Percentiles rank a stretch among this genome's conserved stretches.
These are phyloP conservation scores for Aphis gossypii DNA, from an alignment of 1,140 invertebrate species.

Conservation along the genomic window DNA sequence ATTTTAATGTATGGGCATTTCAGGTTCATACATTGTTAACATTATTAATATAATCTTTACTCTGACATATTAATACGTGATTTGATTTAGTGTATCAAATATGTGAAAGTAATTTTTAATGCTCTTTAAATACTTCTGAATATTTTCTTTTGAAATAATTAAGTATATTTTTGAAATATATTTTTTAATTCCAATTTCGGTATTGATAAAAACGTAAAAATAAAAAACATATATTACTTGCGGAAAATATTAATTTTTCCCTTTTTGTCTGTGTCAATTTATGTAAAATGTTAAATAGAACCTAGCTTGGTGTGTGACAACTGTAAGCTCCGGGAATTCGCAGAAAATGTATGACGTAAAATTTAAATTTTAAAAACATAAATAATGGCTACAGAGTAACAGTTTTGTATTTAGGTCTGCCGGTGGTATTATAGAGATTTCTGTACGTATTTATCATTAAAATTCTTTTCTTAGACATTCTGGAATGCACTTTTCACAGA, in stretches of 20 bases:
- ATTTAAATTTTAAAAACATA: conserved; percentile 41
- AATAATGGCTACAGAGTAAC: conserved; percentile 8
- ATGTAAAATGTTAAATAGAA: conserved; percentile 10
- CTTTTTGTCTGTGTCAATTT: conserved; percentile 30
- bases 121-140: neutral
- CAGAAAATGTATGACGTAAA: neutral
- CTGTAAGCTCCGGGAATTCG: conserved; percentile 20
- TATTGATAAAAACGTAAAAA: neutral
- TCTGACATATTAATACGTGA: neutral
- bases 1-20: no score
- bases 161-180: neutral
- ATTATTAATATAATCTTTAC: no score
- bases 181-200: neutral
- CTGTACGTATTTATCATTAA: neutral
- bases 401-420: neutral
- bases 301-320: neutral
- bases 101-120: neutral
- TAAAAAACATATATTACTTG: neutral
- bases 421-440: neutral
- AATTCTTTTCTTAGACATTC: neutral
- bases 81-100: neutral
- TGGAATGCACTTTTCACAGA: neutral
- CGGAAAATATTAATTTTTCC: neutral
- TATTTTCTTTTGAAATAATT: neutral
- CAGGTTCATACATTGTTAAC: no score